Evolutionary conservation across 2,888 invertebrate genomes (phyloP), one percentile per base, ranked within the genome.

Genomic region (Diplazon laetatorius): DNA sequence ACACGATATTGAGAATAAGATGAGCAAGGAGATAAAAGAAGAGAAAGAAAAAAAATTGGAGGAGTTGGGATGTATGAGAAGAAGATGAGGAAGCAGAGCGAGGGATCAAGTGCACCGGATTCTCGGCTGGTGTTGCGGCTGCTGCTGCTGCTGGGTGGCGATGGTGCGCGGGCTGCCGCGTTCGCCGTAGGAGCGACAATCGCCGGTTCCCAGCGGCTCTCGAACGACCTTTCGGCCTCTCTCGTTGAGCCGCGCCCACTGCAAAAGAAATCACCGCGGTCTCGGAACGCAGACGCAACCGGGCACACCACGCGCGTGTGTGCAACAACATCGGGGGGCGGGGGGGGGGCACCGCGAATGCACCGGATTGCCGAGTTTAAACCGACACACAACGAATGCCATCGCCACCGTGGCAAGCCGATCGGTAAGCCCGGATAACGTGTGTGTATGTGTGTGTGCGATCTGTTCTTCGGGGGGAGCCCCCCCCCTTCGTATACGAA

Each of bases 171-270:
- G n/a, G n/a, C n/a, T n/a, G 82, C 80, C 82, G 52, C 30, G 18
- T 14, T 35, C 35, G 35, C 80, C 62, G 81, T 81, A 83, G 80
- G 82, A 85, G 86, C 86, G 88, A 88, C 88, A 88, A 87, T 88
- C 87, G 86, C 83, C 83, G 87, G 86, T 88, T 88, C 87, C 88
- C 87, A 87, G 86, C 84, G 82, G 83, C 84, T 81, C 70, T n/a
- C n/a, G 83, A 81, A 84, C 89, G 87, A 87, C 86, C 89, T 89
- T 87, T 89, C 87, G 86, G 88, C 88, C 88, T 86, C 84, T 86
- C 80, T n/a, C n/a, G 80, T 81, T 79, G 72, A 80, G 80, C 87
- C 88, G 88, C 88, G 88, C 88, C 89, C 87, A 88, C 85, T 82
- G 82, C 82, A 84, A 86, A 88, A 87, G 85, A 86, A 87, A 86